These are phyloP conservation scores for Prunella himalayana DNA, from an alignment of 2,113 vertebrate genomes.

Conservation along the genomic window DNA sequence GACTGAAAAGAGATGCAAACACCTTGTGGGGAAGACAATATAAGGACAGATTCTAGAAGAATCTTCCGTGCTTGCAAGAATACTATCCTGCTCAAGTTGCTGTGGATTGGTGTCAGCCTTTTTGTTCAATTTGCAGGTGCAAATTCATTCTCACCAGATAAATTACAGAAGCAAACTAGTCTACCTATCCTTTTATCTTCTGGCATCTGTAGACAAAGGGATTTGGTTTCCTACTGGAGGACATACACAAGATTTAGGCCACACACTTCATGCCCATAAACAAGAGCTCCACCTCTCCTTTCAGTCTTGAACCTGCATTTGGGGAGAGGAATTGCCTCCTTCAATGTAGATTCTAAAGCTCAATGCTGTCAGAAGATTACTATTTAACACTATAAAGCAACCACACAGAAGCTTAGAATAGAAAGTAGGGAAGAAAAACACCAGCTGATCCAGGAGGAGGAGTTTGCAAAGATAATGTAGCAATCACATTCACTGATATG, in stretches of 20 bases:
- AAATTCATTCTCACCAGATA: not conserved
- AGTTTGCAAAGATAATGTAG: not conserved
- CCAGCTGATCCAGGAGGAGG: not conserved
- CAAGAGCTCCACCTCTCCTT: not conserved
- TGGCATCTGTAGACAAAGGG: not conserved
- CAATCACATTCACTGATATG: not conserved
- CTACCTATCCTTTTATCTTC: not conserved
- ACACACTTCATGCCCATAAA: not conserved
- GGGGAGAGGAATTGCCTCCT: not conserved
- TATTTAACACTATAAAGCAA: not conserved
- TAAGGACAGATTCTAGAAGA: not conserved
- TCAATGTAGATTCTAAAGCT: not conserved
- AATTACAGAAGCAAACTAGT: not conserved
- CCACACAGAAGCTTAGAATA: not conserved
- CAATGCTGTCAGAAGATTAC: not conserved
- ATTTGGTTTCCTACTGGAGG: not conserved
- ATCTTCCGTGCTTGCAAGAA: not conserved
- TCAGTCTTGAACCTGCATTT: not conserved
- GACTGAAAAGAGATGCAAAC: not conserved
- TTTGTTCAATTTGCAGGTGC: not conserved
- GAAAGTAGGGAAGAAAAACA: not conserved
- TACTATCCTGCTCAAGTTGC: not conserved
- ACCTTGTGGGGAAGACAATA: not conserved
- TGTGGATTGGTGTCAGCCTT: not conserved
- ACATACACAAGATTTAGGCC: not conserved